These are phyloP conservation scores for Phoxinus phoxinus DNA, from an alignment of 2,113 vertebrate genomes.

Conservation along the genomic window DNA sequence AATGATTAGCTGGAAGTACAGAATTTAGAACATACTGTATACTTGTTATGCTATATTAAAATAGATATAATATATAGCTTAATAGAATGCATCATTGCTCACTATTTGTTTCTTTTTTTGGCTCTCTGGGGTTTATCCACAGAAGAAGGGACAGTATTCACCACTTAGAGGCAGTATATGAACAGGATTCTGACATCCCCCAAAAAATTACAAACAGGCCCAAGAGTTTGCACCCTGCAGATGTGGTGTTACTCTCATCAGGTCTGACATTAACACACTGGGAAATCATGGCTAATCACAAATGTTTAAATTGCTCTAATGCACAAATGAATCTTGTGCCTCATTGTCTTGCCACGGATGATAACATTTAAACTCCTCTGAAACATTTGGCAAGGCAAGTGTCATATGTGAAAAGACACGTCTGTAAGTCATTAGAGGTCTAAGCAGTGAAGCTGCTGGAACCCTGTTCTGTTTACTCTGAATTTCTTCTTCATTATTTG, in stretches of 20 bases:
- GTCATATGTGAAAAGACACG: background rate
- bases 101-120: slow-evolving; percentile 32
- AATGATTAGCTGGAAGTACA: background rate
- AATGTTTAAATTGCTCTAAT: slow-evolving; percentile 36
- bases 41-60: background rate
- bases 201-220: slow-evolving; percentile 51
- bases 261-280: slow-evolving; percentile 21
- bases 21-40: background rate
- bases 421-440: slow-evolving; percentile 32
- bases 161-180: slow-evolving; percentile 85
- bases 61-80: background rate
- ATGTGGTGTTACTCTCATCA: slow-evolving; percentile 48
- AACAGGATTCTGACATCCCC: slow-evolving; percentile 69
- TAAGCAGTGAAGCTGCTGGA: background rate
- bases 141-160: slow-evolving; percentile 73
- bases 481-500: slow-evolving; percentile 1
- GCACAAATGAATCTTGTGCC: slow-evolving; percentile 18
- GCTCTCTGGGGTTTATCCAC: slow-evolving; percentile 17
- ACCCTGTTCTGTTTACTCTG: background rate
- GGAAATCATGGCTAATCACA: slow-evolving; percentile 20
- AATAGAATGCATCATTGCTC: background rate
- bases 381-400: slow-evolving; percentile 12
- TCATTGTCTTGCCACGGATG: slow-evolving; percentile 34
- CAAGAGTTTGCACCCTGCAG: slow-evolving; percentile 53
- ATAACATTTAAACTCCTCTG: slow-evolving; percentile 25